A percentile compares a stretch with the other conserved stretches of the same genome.
Evolutionary conservation across 2,888 invertebrate species (phyloP).

Genomic region (Invenusta paracnida): DNA sequence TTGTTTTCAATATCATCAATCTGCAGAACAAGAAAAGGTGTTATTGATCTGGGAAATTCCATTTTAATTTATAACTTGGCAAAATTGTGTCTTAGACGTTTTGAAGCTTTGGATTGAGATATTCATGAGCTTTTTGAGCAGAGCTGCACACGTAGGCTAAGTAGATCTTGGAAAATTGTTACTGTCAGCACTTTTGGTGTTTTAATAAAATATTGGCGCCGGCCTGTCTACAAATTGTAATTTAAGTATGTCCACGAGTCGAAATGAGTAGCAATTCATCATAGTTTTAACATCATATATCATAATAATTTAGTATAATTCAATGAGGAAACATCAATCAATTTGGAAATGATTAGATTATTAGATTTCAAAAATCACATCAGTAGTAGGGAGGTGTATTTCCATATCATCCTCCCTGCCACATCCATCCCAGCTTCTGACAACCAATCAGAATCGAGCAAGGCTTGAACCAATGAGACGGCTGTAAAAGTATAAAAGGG

Average conservation of each 20-base stretch:
- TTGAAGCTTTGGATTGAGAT: not conserved
- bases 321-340: too few species aligned
- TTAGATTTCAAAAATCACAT: not conserved
- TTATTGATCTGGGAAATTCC: too few species aligned
- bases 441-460: too few species aligned
- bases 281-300: not conserved
- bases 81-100: not conserved
- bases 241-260: not conserved
- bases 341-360: not conserved
- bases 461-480: too few species aligned
- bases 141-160: not conserved
- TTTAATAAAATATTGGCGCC: not conserved
- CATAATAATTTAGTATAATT: not conserved
- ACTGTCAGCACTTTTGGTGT: not conserved
- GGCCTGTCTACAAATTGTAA: not conserved
- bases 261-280: not conserved
- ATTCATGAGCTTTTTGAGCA: not conserved
- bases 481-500: too few species aligned
- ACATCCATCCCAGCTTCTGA: too few species aligned
- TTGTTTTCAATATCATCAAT: too few species aligned
- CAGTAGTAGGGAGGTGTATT: too few species aligned
- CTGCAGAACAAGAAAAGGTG: too few species aligned
- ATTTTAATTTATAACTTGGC: too few species aligned
- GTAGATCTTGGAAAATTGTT: not conserved
- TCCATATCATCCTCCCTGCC: too few species aligned